phyloP scores from a whole-genome alignment of 2,113 vertebrate species.

The Cebus imitator region DNA sequence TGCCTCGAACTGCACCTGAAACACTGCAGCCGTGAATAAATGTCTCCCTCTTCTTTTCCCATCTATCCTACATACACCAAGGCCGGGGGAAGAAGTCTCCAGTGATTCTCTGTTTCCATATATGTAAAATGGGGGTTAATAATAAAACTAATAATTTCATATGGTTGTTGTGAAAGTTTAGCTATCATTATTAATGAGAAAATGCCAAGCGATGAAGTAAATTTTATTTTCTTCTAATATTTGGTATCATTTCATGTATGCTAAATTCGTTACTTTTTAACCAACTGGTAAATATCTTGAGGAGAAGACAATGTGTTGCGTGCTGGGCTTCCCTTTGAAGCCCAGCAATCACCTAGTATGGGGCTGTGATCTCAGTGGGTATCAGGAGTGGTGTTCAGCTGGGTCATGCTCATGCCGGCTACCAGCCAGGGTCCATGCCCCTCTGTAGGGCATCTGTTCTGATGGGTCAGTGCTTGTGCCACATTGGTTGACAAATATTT shows the following conservation, averaged over 20 bases:
- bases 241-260: not conserved
- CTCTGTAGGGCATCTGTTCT: not conserved
- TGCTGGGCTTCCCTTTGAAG: not conserved
- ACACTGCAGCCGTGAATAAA: not conserved
- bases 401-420: not conserved
- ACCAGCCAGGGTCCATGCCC: not conserved
- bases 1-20: not conserved
- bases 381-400: not conserved
- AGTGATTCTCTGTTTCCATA: not conserved
- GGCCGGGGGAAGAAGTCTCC: not conserved
- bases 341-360: not conserved
- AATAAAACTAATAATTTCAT: not conserved
- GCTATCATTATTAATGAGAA: slow-evolving; percentile 40
- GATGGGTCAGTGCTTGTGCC: not conserved
- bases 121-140: not conserved
- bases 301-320: not conserved
- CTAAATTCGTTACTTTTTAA: not conserved
- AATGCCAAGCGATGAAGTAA: slow-evolving; percentile 10
- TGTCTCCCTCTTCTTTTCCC: not conserved
- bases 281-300: not conserved
- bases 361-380: not conserved
- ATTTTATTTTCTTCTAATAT: not conserved
- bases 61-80: not conserved
- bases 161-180: slow-evolving; percentile 24
- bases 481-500: slow-evolving; percentile 32